These are phyloP conservation scores for Oreochromis grahami DNA, from an alignment of 2,797 vertebrate species.

Conservation along the genomic window DNA sequence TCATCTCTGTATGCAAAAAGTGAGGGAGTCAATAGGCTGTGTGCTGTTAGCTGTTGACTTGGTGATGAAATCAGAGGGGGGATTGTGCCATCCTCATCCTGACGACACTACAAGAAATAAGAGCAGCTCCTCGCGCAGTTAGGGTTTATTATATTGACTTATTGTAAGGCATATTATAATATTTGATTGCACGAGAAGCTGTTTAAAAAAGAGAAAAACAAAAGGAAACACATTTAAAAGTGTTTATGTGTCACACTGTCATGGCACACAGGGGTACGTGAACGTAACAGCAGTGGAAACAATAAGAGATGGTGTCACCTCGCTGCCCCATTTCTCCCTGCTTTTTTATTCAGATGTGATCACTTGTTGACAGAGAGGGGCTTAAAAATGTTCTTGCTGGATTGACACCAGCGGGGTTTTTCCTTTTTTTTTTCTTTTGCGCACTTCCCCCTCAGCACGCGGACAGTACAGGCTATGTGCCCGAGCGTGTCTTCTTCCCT, in stretches of 20 bases:
- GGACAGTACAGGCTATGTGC: neutral
- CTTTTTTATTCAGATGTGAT: neutral
- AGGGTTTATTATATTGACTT: neutral
- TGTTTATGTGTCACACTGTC: neutral
- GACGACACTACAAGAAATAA: slow-evolving; percentile 55
- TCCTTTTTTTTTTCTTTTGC: neutral
- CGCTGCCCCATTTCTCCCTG: neutral
- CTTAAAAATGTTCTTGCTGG: neutral
- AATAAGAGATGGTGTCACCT: neutral
- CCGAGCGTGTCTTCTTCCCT: neutral
- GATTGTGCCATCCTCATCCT: slow-evolving; percentile 18
- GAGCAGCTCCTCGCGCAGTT: slow-evolving; percentile 8
- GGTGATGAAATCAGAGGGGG: slow-evolving; percentile 52
- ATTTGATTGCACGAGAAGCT: neutral
- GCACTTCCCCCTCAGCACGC: neutral
- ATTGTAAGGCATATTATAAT: neutral
- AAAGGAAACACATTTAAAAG: neutral
- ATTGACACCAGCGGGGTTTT: neutral
- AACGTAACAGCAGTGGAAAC: slow-evolving; percentile 13
- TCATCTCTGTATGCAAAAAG: slow-evolving; percentile 25
- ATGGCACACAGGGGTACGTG: neutral
- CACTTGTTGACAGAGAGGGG: slow-evolving; percentile 40
- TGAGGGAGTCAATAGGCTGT: neutral
- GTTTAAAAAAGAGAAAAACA: neutral
- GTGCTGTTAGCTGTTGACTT: neutral